A percentile compares a stretch with the other conserved stretches of the same genome.
Evolutionary conservation across 2,113 vertebrate genomes (phyloP).

Genomic region (Cairina moschata): DNA sequence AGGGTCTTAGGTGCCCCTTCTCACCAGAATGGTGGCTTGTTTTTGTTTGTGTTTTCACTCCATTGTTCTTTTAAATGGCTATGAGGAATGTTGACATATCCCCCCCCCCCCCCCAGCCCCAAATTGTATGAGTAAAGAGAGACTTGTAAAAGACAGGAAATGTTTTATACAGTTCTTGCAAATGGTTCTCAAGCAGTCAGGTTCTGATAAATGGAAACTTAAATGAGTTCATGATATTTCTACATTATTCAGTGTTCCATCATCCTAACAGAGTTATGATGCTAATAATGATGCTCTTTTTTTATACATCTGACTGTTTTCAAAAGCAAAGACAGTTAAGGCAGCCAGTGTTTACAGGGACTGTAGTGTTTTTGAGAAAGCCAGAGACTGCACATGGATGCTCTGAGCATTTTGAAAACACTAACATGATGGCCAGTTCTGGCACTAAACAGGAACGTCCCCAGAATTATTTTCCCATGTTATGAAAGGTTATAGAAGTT

Average conservation of each 20-base stretch:
- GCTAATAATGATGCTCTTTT: conserved; percentile 27
- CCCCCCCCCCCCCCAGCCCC: no score
- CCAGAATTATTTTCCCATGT: not conserved
- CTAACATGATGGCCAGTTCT: not conserved
- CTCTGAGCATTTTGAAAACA: not conserved
- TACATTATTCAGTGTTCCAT: conserved; percentile 24
- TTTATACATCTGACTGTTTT: not conserved
- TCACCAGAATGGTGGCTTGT: not conserved
- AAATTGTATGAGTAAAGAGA: not conserved
- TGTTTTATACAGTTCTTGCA: not conserved
- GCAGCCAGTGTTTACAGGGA: not conserved
- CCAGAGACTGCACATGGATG: not conserved
- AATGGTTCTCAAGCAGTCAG: not conserved
- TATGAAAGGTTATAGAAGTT: not conserved
- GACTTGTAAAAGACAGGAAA: not conserved
- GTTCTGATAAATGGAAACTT: not conserved
- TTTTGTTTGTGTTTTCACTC: no score
- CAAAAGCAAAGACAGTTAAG: not conserved
- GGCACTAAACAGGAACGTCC: not conserved
- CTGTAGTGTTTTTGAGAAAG: not conserved
- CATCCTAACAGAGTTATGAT: not conserved
- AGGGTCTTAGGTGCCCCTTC: not conserved
- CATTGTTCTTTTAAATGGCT: not conserved
- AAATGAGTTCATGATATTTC: not conserved
- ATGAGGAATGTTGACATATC: not conserved